A percentile compares a stretch with the other conserved stretches of the same genome.
Conservation (phyloP, 2,888 invertebrate genomes). For the Carterocephalus palaemon region DNA sequence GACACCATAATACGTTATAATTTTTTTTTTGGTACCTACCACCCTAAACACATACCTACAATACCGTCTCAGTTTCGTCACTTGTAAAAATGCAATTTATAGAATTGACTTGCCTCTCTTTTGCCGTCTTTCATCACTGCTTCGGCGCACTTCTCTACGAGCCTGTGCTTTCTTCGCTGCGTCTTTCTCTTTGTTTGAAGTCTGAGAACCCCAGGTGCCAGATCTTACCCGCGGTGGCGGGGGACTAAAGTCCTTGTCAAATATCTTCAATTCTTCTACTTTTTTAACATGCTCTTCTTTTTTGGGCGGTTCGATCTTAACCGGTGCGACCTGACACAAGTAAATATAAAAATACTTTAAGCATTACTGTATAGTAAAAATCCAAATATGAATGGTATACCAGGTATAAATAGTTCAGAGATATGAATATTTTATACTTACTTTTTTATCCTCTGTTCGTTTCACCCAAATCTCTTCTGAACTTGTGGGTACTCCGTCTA, state of each 20-base stretch:
- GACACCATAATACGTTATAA: too few species aligned
- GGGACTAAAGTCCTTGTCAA: conserved; percentile 27
- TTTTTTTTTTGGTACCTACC: too few species aligned
- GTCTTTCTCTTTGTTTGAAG: conserved; percentile 48
- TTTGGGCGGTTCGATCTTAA: not conserved
- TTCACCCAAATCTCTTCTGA: conserved; percentile 86
- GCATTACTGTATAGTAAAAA: not conserved
- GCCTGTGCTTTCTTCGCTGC: conserved; percentile 38
- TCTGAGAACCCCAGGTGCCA: conserved; percentile 79
- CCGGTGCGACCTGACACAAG: conserved; percentile 35
- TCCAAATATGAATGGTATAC: not conserved
- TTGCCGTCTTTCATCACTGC: conserved; percentile 58
- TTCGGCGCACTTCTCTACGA: conserved; percentile 52
- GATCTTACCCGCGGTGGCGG: conserved; percentile 76
- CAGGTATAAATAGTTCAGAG: conserved; percentile 10
- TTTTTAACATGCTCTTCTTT: conserved; percentile 22
- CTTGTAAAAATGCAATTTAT: not conserved
- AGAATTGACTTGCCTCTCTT: conserved; percentile 57
- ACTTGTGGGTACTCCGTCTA: conserved; percentile 81
- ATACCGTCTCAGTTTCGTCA: too few species aligned
- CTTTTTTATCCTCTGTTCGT: conserved; percentile 78
- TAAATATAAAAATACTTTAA: not conserved
- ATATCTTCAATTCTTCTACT: not conserved
- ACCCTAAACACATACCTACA: too few species aligned
- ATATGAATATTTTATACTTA: conserved; percentile 52